A percentile compares a stretch with the other conserved stretches of the same genome.
phyloP scores from a whole-genome alignment of 2,113 vertebrate species.

The pig (Sus scrofa) region DNA sequence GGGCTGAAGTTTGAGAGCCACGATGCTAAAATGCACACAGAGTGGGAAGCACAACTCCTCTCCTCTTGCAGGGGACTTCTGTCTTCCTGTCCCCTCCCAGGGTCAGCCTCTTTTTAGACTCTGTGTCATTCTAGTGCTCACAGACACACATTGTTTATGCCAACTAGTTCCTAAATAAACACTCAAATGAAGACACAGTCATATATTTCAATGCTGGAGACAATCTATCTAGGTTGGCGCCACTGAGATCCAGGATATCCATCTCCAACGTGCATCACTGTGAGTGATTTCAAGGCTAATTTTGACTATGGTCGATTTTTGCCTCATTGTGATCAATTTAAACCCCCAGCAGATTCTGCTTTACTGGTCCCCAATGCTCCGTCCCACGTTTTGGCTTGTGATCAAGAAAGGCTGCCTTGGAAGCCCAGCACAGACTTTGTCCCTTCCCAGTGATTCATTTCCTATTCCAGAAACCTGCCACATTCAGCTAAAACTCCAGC shows the following conservation, averaged over 20 bases:
- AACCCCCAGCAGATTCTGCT: neutral
- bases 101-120: neutral
- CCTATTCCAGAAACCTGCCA: neutral
- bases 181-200: neutral
- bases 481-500: neutral
- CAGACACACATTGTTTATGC: neutral
- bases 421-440: neutral
- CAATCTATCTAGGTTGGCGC: neutral
- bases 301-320: neutral
- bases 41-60: neutral
- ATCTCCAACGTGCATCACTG: neutral
- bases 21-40: accelerated
- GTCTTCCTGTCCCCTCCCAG: neutral
- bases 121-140: neutral
- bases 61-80: neutral
- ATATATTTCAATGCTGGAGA: neutral
- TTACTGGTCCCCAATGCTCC: neutral
- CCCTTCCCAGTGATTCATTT: neutral
- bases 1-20: neutral
- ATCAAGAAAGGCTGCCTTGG: neutral
- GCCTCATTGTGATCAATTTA: neutral
- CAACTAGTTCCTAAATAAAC: neutral
- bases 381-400: neutral
- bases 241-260: neutral
- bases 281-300: neutral